Evolutionary conservation across 2,888 invertebrate species (phyloP).

Genomic region (Stegophylla sp.): DNA sequence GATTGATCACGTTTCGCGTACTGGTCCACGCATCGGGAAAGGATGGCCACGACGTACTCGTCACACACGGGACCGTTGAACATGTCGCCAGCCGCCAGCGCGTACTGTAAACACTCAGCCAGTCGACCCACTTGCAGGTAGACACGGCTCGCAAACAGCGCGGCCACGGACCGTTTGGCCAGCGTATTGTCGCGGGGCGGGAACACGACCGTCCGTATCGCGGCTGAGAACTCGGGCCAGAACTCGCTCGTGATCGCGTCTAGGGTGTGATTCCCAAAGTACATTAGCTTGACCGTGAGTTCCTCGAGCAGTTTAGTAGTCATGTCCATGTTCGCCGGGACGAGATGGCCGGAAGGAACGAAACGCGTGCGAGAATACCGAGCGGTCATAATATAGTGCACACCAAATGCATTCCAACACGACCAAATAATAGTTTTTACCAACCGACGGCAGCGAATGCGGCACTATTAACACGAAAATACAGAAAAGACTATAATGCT

Average conservation of each 20-base stretch:
- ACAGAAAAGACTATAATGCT: no score
- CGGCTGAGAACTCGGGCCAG: conserved; percentile 98
- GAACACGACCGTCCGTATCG: conserved; percentile 89
- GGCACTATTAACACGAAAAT: no score
- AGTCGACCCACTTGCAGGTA: conserved; percentile 97
- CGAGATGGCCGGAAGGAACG: no score
- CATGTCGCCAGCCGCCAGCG: conserved; percentile 90
- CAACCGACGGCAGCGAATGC: no score
- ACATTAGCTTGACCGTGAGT: conserved; percentile 89
- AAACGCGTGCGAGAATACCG: not conserved
- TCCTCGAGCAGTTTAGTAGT: conserved; percentile 95
- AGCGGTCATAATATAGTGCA: not conserved
- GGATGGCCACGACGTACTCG: conserved; percentile 96
- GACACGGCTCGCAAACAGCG: conserved; percentile 96
- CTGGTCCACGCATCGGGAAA: conserved; percentile 95
- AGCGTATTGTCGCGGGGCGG: conserved; percentile 84
- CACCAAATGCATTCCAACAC: no score
- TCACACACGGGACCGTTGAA: conserved; percentile 93
- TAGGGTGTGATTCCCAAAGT: conserved; percentile 90
- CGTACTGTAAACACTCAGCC: conserved; percentile 96
- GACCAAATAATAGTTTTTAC: no score
- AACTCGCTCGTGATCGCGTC: conserved; percentile 95
- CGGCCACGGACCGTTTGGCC: conserved; percentile 88
- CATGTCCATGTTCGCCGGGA: conserved; percentile 83
- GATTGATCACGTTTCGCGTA: conserved; percentile 76